Base-by-base conservation (phyloP, 53 echinoderm and acorn worm species). In the Stichopus horrens region DNA sequence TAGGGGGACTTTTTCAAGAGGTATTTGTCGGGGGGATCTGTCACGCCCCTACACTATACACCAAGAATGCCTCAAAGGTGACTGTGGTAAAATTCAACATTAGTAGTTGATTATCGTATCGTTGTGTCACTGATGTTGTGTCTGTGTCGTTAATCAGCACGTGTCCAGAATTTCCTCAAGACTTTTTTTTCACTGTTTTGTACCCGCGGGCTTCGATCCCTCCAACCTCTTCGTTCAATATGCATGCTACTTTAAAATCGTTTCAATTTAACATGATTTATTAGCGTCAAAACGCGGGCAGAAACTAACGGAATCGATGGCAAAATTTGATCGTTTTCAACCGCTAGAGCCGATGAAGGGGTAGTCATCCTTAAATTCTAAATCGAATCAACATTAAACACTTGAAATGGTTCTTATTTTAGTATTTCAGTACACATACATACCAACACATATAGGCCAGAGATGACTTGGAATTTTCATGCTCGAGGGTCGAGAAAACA, bases 301-400 rank as follows among this genome's bases (percentile, higher is more conserved):
- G 55, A 79, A 53, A n/a, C 55, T 54, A 37, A 53, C 55, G 55
- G 53, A 20, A 79, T 79, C 79, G 79, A 79, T 79, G 20, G 55
- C 54, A 79, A 53, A 79, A 79, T 79, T 79, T 79, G 79, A 79
- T 79, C 79, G 51, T 79, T 55, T 51, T 79, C 7, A 0, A 54
- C 54, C 18, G 8, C 52, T 53, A 16, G 79, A 79, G 55, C 54
- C 53, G 55, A 63, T 19, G 52, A 75, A 75, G 79, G 55, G 79
- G 54, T 79, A 79, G 54, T 52, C 79, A 55, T n/a, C 54, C 79
- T 79, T 51, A 55, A 79, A 79, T 55, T 11, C n/a, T 53, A 79
- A 79, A 79, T 79, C 55, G 52, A 79, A 79, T 79, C 79, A 79
- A 55, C 55, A 79, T 79, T 79, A 79, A 79, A 79, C n/a, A 63